Base-by-base conservation (phyloP, 2,113 vertebrate species). In the Nerophis ophidion region DNA sequence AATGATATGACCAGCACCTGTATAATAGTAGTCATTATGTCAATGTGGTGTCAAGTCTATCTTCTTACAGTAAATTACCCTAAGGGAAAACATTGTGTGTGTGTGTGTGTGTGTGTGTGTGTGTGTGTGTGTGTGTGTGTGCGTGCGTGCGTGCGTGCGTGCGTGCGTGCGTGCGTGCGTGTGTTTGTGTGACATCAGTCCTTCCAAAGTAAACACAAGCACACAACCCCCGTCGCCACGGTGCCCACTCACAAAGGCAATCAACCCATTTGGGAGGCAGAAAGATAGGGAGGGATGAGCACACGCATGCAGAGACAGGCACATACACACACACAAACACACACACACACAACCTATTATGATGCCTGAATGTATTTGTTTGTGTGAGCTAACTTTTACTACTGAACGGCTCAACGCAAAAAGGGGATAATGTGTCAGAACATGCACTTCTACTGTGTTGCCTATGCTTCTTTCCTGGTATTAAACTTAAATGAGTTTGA, bases 171-270 rank as follows among this genome's bases (percentile, higher is more conserved):
- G 48, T 15, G 8, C 26, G 49, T 51, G 16, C 33, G 14, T 35
- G 15, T 36, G 56, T 60, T 45, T 57, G 70, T 77, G 76, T 90
- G 86, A 91, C 86, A 88, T 90, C 86, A 89, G 75, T 85, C 76
- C 80, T 89, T 89, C 84, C 78, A 70, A 87, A 83, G 77, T 81
- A 88, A 83, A 89, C 83, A 87, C 74, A 71, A 72, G 63, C 79
- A 86, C 76, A 81, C 75, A 77, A 71, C 71, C 80, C 68, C 77
- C 53, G 82, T 87, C 75, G 71, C 79, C 80, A 84, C 66, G 75
- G 74, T 76, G 79, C 81, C 68, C 70, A 71, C 72, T 87, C 55
- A 61, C 83, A 79, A 11, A 75, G 45, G 78, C 81, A 86, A 87
- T 81, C n/a, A 33, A 61, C 63, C 63, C 7, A 15, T 8, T 26